These are phyloP conservation scores for Acrobasis consociella DNA, from an alignment of 2,888 invertebrate genomes.

Conservation along the genomic window DNA sequence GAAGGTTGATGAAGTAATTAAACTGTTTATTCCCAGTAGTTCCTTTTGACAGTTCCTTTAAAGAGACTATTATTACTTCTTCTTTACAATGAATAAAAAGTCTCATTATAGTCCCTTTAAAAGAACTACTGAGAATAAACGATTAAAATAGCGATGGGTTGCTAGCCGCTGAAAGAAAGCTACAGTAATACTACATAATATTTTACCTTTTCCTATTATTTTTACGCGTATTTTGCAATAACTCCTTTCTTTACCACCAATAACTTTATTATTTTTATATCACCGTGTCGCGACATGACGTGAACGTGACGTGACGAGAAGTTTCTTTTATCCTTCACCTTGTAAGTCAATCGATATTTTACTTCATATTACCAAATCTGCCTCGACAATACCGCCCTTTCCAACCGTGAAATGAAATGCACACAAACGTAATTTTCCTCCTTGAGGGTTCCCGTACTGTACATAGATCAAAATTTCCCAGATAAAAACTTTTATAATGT, in stretches of 20 bases:
- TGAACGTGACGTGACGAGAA: neutral
- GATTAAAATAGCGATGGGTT: no score
- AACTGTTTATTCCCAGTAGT: no score
- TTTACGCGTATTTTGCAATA: neutral
- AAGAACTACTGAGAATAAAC: no score
- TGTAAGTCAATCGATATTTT: slow-evolving; percentile 6
- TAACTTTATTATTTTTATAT: neutral
- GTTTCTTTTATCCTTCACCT: neutral
- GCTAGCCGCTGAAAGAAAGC: no score
- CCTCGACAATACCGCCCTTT: slow-evolving; percentile 1
- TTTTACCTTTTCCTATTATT: no score
- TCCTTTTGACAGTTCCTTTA: no score
- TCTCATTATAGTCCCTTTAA: no score
- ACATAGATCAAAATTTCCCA: slow-evolving; percentile 42
- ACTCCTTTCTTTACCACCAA: neutral
- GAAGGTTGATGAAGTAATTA: no score
- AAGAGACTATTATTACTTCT: no score
- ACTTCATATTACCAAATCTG: slow-evolving; percentile 1
- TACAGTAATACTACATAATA: no score
- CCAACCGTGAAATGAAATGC: slow-evolving; percentile 57
- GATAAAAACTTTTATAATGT: slow-evolving; percentile 52
- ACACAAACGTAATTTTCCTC: slow-evolving; percentile 65
- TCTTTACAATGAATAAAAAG: no score
- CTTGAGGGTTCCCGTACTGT: slow-evolving; percentile 41
- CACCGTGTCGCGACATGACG: neutral